Base-by-base conservation (phyloP, 2,888 invertebrate genomes). In the Tetranychus truncatus region DNA sequence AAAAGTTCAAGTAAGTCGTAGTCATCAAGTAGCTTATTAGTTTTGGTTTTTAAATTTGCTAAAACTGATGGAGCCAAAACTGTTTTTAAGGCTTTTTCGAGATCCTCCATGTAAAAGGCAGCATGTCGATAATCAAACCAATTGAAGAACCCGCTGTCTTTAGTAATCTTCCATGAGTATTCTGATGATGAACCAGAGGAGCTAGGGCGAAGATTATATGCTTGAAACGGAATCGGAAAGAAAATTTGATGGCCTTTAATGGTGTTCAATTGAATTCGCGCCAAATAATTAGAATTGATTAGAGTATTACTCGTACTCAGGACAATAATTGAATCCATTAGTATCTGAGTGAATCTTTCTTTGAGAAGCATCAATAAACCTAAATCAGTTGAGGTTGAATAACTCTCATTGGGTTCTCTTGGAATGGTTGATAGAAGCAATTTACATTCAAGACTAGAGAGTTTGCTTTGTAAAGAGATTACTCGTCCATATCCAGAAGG, bases 241-340 rank as follows among this genome's bases (percentile, higher is more conserved):
- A 89, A 97, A 80, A 95, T 88, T 85, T 95, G 95, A 83, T 88
- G 89, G 78, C 89, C 89, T 79, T 85, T 84, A 78, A 97, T 92
- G 3, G 94, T 94, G 84, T 95, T 96, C 91, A 97, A 94, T 77
- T 95, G 88, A 15, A 94, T 90, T 81, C 95, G 86, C 81, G 97
- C 96, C 72, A 45, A 77, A 78, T 11, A 84, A 81, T 71, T 85
- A 80, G 46, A 83, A 82, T 1, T 91, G 92, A 81, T 93, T 21
- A 20, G 45, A 87, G 84, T 55, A 15, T 55, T 55, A 15, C 11
- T 15, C 2, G 55, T 15, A 15, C 9, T 5, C 9, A 55, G 9
- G 15, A 55, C 55, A 9, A 55, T 15, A 55, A 55, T 55, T 9
- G 55, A 55, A 55, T 55, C 4, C 11, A 15, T 55, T 3, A 55